Evolutionary conservation across 2,797 vertebrate genomes (phyloP).

Genomic region (Petrocephalus schoutedeni): DNA sequence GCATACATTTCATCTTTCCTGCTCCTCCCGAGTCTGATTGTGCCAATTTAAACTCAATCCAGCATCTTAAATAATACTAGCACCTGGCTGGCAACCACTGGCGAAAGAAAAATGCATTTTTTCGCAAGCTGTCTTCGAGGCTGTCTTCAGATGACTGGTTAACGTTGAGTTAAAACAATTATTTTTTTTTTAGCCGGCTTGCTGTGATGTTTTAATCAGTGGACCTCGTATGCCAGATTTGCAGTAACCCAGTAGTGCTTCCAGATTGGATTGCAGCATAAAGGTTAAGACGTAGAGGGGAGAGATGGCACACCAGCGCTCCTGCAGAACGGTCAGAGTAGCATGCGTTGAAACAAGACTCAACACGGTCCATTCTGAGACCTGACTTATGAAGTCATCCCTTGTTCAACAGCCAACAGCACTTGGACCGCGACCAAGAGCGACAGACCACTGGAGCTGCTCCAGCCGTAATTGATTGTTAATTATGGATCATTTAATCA

Average conservation of each 20-base stretch:
- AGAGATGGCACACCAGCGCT: background rate
- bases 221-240: background rate
- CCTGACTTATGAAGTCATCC: background rate
- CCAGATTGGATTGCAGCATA: background rate
- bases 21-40: background rate
- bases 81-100: background rate
- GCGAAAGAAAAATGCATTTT: background rate
- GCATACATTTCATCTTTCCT: background rate
- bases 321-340: background rate
- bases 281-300: background rate
- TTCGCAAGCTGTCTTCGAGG: background rate
- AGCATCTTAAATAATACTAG: constrained; percentile 2
- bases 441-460: background rate
- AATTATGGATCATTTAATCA: constrained; percentile 16
- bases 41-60: background rate
- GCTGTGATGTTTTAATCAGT: background rate
- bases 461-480: constrained; percentile 14
- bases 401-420: background rate
- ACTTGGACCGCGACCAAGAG: constrained; percentile 4
- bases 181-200: background rate
- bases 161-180: background rate
- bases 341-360: too few relatives aligned
- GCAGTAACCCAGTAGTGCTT: background rate
- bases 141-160: background rate
- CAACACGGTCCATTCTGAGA: background rate